Evolutionary conservation across 2,113 vertebrate genomes (phyloP), one percentile per base, ranked within the genome.

Genomic region (Tringa solitaria): DNA sequence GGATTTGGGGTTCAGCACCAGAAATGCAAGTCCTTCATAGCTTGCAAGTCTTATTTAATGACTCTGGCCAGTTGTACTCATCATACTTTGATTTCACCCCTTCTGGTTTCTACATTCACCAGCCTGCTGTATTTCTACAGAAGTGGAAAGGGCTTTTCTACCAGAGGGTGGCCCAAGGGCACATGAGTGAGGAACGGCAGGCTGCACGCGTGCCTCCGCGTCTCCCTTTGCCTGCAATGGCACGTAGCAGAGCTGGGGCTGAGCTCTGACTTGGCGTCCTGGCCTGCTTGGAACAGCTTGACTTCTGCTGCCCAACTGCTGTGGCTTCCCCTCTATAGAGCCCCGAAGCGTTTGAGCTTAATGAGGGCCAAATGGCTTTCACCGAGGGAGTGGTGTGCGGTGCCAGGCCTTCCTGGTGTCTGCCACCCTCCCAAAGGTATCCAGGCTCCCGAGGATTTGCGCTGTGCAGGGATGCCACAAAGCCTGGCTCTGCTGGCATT

Each of bases 121-220:
- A 6, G 33, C 32, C 27, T 59, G 56, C 39, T 77, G 35, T 65
- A 11, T 68, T 89, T 69, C 45, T 60, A 3, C 26, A 59, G 67
- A 22, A 11, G 22, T 37, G 80, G 67, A 83, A 69, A 74, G 28
- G 83, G 46, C 26, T 87, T 76, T 87, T 68, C 60, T 73, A 48
- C 69, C n/a, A 53, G 81, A 45, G 77, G 35, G 82, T 92, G 83
- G 67, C 85, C 79, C 61, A 84, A 57, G 53, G 79, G 33, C 59
- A 26, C 21, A 7, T 1, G 32, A 24, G 23, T 33, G 75, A 95
- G 63, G 53, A 81, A 19, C 0, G 2, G 6, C 30, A 46, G 70
- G 51, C 72, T 83, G 33, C 12, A 7, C 1, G 1, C 6, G 7
- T 68, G 59, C 23, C 37, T 46, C 18, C 0, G 0, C 56, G 10